phyloP scores from a whole-genome alignment of 2,888 invertebrate species.

The Nomada ferruginata region DNA sequence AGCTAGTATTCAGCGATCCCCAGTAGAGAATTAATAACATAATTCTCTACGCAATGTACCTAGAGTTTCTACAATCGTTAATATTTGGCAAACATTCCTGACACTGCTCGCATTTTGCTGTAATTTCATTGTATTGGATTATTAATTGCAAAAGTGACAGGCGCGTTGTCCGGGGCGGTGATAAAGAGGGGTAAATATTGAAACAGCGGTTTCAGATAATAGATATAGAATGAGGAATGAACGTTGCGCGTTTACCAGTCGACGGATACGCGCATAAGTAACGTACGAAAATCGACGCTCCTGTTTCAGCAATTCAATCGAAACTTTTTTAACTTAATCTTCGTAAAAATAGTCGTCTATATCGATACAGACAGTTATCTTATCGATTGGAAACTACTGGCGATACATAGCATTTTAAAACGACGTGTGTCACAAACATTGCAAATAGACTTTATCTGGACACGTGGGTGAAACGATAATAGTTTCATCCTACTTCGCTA shows the following conservation, averaged over 20 bases:
- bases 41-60: no score
- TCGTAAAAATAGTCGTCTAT: background rate
- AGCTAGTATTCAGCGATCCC: background rate
- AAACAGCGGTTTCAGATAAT: background rate
- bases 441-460: constrained; percentile 30
- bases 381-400: constrained; percentile 16
- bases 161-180: background rate
- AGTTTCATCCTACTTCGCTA: background rate
- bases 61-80: no score
- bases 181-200: background rate
- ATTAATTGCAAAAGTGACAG: background rate
- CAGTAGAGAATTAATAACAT: background rate
- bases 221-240: background rate
- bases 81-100: no score
- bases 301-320: constrained; percentile 5
- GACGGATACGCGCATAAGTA: background rate
- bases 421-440: constrained; percentile 3
- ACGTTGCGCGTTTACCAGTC: background rate
- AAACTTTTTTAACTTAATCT: constrained; percentile 6
- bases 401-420: constrained; percentile 2
- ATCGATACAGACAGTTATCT: constrained; percentile 17
- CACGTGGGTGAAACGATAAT: background rate
- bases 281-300: background rate
- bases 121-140: background rate
- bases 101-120: no score